Evolutionary conservation across 2,797 vertebrate species (phyloP).

Genomic region (Tragelaphus oryx): DNA sequence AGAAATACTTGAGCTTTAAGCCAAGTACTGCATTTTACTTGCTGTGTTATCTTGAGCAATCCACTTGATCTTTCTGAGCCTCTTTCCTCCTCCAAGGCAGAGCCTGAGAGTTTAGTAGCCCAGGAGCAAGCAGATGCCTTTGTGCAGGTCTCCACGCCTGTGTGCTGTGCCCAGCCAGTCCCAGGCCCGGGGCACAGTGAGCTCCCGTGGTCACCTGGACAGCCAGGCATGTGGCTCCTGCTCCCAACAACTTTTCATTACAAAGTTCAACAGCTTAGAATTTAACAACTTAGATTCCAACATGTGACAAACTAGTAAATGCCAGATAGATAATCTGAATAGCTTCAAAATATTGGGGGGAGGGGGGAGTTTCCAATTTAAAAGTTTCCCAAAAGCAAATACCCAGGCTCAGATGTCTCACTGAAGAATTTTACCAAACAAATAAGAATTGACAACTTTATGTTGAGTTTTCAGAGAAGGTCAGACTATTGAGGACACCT

Average conservation of each 20-base stretch:
- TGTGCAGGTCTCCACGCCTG: not conserved
- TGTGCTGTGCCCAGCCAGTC: not conserved
- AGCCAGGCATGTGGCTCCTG: not conserved
- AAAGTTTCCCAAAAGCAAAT: not conserved
- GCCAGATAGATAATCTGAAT: not conserved
- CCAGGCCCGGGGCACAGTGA: not conserved
- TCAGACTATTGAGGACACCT: not conserved
- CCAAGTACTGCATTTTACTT: not conserved
- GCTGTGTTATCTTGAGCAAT: not conserved
- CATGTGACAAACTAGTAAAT: not conserved
- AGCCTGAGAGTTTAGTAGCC: fast-evolving
- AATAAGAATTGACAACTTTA: not conserved
- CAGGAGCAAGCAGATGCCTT: not conserved
- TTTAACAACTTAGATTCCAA: not conserved
- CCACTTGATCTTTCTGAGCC: not conserved
- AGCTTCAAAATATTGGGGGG: not conserved
- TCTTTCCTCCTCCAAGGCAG: not conserved
- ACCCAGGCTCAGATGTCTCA: not conserved
- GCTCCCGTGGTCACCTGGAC: fast-evolving
- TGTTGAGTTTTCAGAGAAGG: not conserved
- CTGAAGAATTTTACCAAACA: not conserved
- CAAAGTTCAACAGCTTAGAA: not conserved
- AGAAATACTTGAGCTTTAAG: not conserved
- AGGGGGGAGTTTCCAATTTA: not conserved
- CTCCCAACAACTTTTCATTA: not conserved